These are phyloP conservation scores for Indri indri DNA, from an alignment of 2,113 vertebrate genomes.

Conservation along the genomic window DNA sequence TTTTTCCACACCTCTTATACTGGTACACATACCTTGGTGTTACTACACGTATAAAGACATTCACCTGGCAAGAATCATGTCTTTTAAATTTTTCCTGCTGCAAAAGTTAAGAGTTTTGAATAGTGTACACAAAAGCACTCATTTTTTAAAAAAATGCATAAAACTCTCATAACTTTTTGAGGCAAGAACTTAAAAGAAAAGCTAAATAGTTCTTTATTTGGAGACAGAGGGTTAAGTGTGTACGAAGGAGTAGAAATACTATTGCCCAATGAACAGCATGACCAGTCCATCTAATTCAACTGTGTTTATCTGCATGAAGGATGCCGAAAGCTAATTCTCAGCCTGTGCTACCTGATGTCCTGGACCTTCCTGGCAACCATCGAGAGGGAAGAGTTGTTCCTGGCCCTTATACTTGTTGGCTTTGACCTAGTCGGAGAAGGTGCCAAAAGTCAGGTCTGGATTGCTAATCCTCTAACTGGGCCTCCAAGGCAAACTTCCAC, in stretches of 20 bases:
- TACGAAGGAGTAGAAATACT: background rate
- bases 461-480: background rate
- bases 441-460: background rate
- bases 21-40: background rate
- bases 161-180: background rate
- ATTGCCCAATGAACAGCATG: background rate
- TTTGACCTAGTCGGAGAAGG: background rate
- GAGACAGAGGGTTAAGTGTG: background rate
- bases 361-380: background rate
- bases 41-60: background rate
- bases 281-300: background rate
- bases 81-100: background rate
- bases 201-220: background rate
- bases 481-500: background rate
- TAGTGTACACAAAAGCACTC: background rate
- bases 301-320: background rate
- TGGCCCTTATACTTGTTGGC: too few relatives aligned
- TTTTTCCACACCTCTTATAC: background rate
- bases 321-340: background rate
- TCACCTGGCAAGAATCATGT: background rate
- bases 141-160: background rate
- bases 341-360: background rate
- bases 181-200: background rate
- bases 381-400: background rate
- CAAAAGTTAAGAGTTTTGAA: background rate